These are phyloP conservation scores for Seriola rivoliana DNA, from an alignment of 2,113 vertebrate species.

Conservation along the genomic window DNA sequence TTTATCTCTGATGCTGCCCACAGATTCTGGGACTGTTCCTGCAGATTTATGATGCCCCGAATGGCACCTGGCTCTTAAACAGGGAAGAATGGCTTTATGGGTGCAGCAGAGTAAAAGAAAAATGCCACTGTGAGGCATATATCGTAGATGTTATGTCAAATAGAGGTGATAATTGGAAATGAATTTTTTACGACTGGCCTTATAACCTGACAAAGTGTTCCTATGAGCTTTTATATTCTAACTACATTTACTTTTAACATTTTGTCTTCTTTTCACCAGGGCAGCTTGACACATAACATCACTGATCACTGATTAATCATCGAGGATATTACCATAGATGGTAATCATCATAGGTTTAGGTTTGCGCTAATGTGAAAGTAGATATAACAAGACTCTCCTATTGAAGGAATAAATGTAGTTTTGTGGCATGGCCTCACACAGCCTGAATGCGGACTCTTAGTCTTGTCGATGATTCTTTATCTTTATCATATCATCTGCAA, in stretches of 20 bases:
- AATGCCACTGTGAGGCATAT: conserved; percentile 6
- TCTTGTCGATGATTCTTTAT: background rate
- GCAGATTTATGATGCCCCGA: conserved; percentile 43
- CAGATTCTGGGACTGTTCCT: conserved; percentile 26
- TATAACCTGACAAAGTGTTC: background rate
- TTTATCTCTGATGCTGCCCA: conserved; percentile 44
- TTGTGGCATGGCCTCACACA: background rate
- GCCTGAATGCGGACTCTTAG: background rate
- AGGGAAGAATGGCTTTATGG: conserved; percentile 22
- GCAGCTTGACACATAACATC: background rate
- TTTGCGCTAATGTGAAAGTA: background rate
- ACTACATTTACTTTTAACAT: conserved; percentile 1
- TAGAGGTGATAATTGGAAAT: conserved; percentile 22
- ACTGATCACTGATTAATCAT: background rate
- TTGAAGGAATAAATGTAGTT: background rate
- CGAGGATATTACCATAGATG: background rate
- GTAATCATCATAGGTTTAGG: background rate
- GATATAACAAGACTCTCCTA: background rate
- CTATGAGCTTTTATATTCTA: conserved; percentile 8
- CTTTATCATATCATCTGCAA: background rate
- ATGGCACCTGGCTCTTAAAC: conserved; percentile 42
- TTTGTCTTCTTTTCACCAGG: background rate
- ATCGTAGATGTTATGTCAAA: conserved; percentile 24
- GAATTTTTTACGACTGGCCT: background rate
- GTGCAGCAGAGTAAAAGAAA: conserved; percentile 18